Percentiles rank a stretch among this genome's conserved stretches.
Conservation (phyloP, 2,797 vertebrate species). For the Eidolon dupreanum region DNA sequence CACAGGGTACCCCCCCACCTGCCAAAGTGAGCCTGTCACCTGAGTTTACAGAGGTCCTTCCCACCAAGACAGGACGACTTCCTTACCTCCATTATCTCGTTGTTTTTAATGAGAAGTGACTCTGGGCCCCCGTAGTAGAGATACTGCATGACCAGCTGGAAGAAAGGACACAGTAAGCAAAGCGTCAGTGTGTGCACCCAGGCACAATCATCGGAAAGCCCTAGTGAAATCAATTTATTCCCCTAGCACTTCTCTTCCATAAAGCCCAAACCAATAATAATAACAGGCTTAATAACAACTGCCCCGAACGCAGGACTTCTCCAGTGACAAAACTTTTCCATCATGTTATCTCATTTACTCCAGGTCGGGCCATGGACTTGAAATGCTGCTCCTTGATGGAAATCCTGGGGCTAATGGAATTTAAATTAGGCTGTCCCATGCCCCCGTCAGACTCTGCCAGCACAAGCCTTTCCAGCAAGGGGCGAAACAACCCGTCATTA, state of each 20-base stretch:
- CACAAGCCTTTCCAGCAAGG: background rate
- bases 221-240: background rate
- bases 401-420: background rate
- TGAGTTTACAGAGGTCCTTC: background rate
- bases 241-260: background rate
- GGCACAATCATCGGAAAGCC: background rate
- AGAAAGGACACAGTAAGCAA: slow-evolving; percentile 77
- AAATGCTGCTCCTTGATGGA: background rate
- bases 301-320: background rate
- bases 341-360: background rate
- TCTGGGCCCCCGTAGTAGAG: slow-evolving; percentile 98
- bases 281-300: background rate
- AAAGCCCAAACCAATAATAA: background rate
- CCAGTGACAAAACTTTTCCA: background rate
- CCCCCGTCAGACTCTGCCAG: background rate
- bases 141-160: slow-evolving; percentile 99
- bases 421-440: background rate
- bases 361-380: background rate
- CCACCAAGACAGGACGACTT: fast-evolving
- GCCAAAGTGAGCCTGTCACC: fast-evolving
- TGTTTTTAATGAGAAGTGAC: slow-evolving; percentile 97
- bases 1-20: too few relatives aligned
- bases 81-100: slow-evolving; percentile 98
- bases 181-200: fast-evolving
- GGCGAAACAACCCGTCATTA: background rate